Evolutionary conservation across 2,888 invertebrate species (phyloP), one percentile per base, ranked within the genome.

Genomic region (Carterocephalus palaemon): DNA sequence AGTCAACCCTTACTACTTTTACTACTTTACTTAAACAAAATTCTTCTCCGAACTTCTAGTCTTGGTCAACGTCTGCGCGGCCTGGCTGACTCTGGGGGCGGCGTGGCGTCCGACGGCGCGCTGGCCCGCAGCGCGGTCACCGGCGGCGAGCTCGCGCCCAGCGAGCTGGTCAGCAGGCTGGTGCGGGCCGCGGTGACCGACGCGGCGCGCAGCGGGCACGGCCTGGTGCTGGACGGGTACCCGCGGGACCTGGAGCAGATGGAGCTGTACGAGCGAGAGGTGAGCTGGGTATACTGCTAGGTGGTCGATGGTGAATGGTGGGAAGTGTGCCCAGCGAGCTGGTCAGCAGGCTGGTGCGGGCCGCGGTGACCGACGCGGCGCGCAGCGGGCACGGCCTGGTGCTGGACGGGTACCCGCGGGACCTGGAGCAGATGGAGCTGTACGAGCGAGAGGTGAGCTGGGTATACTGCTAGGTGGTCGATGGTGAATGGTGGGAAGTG

Each of bases 331-430:
- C 94, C 0, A 86, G 92, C 67, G 95, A 95, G 17, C 89, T 94
- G 23, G 92, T 97, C 1, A 88, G 93, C 70, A 90, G 90, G 51
- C 81, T 97, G 28, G 88, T 98, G 34, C 92, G 93, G 47, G 89
- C 85, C 1, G 92, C 93, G 16, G 88, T 94, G 52, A 67, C 64
- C 0, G 89, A 89, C 24, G 79, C 81, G 0, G 76, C 83, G 1
- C 77, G 91, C 48, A 80, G 82, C 23, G 90, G 90, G 4, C 90
- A 90, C 12, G 97, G 98, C 2, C 92, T 98, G 47, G 90, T 99
- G 46, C 90, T 99, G 42, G 98, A 98, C 64, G 98, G 98, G 0
- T 99, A 95, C 73, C 99, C 99, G 0, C 88, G 98, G 43, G 96
- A 97, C 64, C 84, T 96, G 69, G 91, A 92, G 34, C 98, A 99